These are phyloP conservation scores for Pseudococcus jackbeardsleyi DNA, from an alignment of 2,888 invertebrate species.

Conservation along the genomic window DNA sequence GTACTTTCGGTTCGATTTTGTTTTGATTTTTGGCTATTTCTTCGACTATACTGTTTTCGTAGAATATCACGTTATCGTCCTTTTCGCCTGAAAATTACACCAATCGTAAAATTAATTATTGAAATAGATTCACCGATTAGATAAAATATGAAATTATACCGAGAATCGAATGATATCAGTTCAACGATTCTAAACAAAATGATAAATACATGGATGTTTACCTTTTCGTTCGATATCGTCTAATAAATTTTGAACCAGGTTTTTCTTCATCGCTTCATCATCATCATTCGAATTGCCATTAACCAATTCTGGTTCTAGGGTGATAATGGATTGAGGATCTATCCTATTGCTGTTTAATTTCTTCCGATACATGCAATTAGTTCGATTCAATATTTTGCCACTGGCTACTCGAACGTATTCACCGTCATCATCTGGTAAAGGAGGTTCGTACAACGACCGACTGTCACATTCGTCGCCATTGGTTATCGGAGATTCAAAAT, in stretches of 20 bases:
- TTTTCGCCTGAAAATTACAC: slow-evolving; percentile 37
- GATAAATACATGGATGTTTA: neutral
- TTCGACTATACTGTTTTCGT: slow-evolving; percentile 57
- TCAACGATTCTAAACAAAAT: neutral
- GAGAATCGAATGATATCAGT: neutral
- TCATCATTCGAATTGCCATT: slow-evolving; percentile 21
- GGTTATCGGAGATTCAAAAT: neutral
- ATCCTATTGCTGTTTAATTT: slow-evolving; percentile 59
- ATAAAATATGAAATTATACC: neutral
- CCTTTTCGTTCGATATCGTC: slow-evolving; percentile 59
- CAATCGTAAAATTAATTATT: neutral
- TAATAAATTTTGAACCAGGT: slow-evolving; percentile 41
- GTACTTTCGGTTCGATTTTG: neutral
- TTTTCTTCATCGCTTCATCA: slow-evolving; percentile 57
- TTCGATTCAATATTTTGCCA: slow-evolving; percentile 62
- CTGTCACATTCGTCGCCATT: slow-evolving; percentile 38
- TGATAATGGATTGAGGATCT: slow-evolving; percentile 52
- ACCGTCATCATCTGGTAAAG: slow-evolving; percentile 54
- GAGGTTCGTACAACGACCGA: neutral
- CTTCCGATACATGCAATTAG: slow-evolving; percentile 58
- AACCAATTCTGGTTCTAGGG: slow-evolving; percentile 57
- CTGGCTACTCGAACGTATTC: slow-evolving; percentile 57
- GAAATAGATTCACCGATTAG: neutral
- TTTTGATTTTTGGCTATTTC: slow-evolving; percentile 55
- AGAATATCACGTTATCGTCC: slow-evolving; percentile 57